Evolutionary conservation across 2,797 vertebrate species (phyloP), one percentile per base, ranked within the genome.

Genomic region (Microctenopoma lineatum): DNA sequence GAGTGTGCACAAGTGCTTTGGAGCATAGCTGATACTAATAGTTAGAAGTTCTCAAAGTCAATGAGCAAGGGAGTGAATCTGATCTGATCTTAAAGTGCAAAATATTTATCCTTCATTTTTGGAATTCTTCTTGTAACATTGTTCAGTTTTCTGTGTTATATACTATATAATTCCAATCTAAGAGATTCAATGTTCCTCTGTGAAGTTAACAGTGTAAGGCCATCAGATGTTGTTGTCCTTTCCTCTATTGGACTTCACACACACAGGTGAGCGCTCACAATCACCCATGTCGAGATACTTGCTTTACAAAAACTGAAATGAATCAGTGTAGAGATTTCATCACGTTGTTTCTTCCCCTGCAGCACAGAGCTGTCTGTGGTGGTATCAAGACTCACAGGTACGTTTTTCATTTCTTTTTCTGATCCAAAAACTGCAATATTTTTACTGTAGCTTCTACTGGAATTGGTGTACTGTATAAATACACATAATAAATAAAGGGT

Each of bases 311-410:
- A 7, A 53, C 21, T 44, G 1, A 46, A 69, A 70, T 66, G 51
- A 15, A 70, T 45, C 5, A 13, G 15, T 13, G 9, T 6, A 21
- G 14, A 29, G 7, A 52, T 12, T 41, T 4, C 54, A 53, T 63
- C 26, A 50, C 9, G 2, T 62, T 70, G 16, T 42, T 5, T 66
- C 2, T 55, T 51, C 60, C 54, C 47, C 66, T 61, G 57, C 76
- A 93, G 91, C 62, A 66, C 62, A 25, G 77, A 87, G 58, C 66
- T 91, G 32, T 84, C 80, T 41, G 62, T 21, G 1, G 79, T 90
- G 29, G 12, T 85, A 18, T 87, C 82, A 64, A 89, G 80, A 74
- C 77, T 93, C 71, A 71, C 29, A 61, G 91, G 92, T 93, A 73
- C 42, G 41, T 50, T 10, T 18, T n/a, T 25, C 10, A 46, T 14